Conservation (phyloP, 53 echinoderm and acorn worm genomes). For the Crossaster papposus region DNA sequence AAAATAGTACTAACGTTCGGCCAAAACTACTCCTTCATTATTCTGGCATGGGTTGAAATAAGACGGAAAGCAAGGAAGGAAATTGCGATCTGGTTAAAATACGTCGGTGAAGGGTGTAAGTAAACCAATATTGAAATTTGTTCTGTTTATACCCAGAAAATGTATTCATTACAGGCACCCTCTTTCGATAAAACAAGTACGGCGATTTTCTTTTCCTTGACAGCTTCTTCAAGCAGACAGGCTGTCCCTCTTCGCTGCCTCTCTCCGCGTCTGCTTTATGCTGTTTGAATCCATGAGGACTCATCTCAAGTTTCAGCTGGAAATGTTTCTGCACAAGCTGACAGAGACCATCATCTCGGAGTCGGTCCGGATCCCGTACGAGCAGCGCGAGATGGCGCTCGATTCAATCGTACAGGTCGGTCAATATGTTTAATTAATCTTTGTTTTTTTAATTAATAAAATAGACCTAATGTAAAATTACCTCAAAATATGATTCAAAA, state of each 20-base stretch:
- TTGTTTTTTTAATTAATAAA: no score
- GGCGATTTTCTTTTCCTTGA: neutral
- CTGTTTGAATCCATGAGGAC: conserved; percentile 96
- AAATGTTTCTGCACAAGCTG: conserved; percentile 95
- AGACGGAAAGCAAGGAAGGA: no score
- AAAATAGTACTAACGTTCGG: no score
- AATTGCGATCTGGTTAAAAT: no score
- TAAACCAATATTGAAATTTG: no score
- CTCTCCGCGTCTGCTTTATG: conserved; percentile 92
- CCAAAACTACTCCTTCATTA: no score
- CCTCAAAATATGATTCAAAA: no score
- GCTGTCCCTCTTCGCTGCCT: conserved; percentile 85
- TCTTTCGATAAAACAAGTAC: neutral
- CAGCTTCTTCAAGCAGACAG: conserved; percentile 91
- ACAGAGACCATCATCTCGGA: conserved; percentile 94
- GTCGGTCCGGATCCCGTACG: conserved; percentile 85
- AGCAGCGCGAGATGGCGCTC: conserved; percentile 96
- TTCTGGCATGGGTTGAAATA: no score
- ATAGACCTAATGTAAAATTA: no score
- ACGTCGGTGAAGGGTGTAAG: no score
- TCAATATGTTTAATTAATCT: neutral
- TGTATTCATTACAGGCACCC: no score
- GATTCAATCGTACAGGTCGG: conserved; percentile 92
- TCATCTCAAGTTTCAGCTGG: conserved; percentile 95
- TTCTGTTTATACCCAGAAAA: no score